Base-by-base conservation (phyloP, 2,888 invertebrate species). In the Euphydryas editha region DNA sequence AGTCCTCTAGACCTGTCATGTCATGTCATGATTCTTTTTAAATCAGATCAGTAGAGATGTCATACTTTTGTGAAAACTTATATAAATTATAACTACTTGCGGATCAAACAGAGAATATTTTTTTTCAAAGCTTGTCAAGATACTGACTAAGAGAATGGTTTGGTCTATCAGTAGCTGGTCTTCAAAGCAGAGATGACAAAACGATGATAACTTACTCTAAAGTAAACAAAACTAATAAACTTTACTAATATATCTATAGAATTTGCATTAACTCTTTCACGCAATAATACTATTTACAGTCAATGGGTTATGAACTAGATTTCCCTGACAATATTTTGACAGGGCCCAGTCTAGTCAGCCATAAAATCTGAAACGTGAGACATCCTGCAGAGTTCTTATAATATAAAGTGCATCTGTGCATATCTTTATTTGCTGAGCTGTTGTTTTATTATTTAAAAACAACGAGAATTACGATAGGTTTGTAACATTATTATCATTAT, bases 331-430 rank as follows among this genome's bases (percentile, higher is more conserved):
- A 56, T 21, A 36, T 39, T 59, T 37, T 42, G 57, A 55, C 47
- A 59, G 36, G 51, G 68, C 61, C 72, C 71, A 72, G 72, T 69
- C 75, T 75, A 74, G 79, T 76, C 78, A 81, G 77, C 77, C 78
- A 82, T 77, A 82, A 81, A 81, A 86, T 82, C 78, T 76, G 74
- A 84, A 81, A 82, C 87, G 87, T 88, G 88, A 85, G 88, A 81
- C 81, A 78, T 83, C 89, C 89, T 82, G 87, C 83, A 62, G 90
- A 78, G 84, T 79, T 75, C 75, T 80, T 80, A 81, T 82, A 81
- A 81, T 78, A 68, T 82, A 79, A 78, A 79, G 76, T 83, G 85
- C 85, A 78, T 76, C 86, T 74, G 87, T 81, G 78, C 79, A 81
- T 80, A 77, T 76, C 75, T 78, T 84, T 81, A 76, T 77, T 76